Conservation (phyloP, 2,797 vertebrate genomes). For the Paedocypris micromegethes region DNA sequence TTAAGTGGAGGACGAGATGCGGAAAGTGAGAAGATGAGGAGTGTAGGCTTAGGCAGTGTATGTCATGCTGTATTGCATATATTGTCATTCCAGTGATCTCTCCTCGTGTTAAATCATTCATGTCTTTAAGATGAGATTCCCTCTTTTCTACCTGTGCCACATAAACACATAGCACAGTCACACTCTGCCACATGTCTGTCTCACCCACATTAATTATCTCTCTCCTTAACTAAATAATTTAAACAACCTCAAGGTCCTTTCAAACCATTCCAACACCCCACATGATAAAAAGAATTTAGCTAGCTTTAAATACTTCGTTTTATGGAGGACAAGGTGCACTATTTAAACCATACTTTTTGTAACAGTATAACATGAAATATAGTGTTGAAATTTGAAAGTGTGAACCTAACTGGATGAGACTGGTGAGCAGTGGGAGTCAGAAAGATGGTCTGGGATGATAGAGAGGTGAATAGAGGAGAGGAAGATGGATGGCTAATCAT, state of each 20-base stretch:
- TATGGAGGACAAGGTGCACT: background rate
- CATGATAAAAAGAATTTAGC: background rate
- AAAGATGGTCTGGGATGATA: constrained; percentile 59
- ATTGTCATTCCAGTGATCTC: constrained; percentile 70
- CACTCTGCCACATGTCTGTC: constrained; percentile 60
- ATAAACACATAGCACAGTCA: constrained; percentile 27
- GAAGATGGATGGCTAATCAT: constrained; percentile 69
- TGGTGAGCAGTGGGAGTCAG: constrained; percentile 40
- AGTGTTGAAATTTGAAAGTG: background rate
- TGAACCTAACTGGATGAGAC: constrained; percentile 1
- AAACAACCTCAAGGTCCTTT: constrained; percentile 56
- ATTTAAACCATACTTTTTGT: background rate
- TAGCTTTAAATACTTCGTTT: background rate
- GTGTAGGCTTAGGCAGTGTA: constrained; percentile 30
- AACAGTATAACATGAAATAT: background rate
- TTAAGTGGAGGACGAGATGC: constrained; percentile 33
- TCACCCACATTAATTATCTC: constrained; percentile 73
- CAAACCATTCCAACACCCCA: constrained; percentile 32
- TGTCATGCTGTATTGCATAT: constrained; percentile 34
- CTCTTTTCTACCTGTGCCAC: constrained; percentile 40
- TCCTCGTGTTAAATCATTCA: constrained; percentile 69
- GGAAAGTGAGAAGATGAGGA: constrained; percentile 26
- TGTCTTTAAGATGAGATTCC: constrained; percentile 65
- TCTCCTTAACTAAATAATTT: constrained; percentile 69
- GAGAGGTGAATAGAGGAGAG: constrained; percentile 61